Evolutionary conservation across 1,140 invertebrate species (phyloP), one percentile per base, ranked within the genome.

Genomic region (Cydia strobilella): DNA sequence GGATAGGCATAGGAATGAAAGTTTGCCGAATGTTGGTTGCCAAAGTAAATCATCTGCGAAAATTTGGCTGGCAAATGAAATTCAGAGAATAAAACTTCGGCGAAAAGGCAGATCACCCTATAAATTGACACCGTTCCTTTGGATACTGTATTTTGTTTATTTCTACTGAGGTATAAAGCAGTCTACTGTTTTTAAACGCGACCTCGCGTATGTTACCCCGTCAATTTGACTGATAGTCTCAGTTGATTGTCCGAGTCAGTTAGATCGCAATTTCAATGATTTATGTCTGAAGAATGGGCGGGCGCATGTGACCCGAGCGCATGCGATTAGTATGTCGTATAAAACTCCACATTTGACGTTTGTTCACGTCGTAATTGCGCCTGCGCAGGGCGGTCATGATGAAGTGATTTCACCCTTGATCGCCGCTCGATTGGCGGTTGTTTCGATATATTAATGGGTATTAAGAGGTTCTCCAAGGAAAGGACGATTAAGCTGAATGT

Each of bases 361-460:
- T 71, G 74, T 75, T 74, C 72, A 74, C 42, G 59, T 73, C 80
- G 80, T 87, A 84, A 86, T 82, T 81, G 83, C 80, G 76, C 74
- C 66, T 75, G 42, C 25, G 69, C 74, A 18, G 72, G 62, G 69
- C 74, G 74, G 73, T 75, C 72, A 76, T 76, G 83, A 87, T 87
- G 81, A 87, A 87, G 86, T 83, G 83, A 86, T 87, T 85, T 80
- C 79, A 76, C 73, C 78, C 79, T 80, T 77, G 80, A 87, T 82
- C 79, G 77, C 79, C 76, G 74, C 59, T 62, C 74, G 77, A 84
- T 77, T 77, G 79, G 72, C 65, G 74, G 77, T 78, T 78, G 77
- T 81, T 86, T 76, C 75, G 78, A 83, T 79, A 77, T 86, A 85
- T 86, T 84, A 82, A 82, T 82, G 76, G 76, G 69, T 73, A 81